A percentile compares a stretch with the other conserved stretches of the same genome.
Conservation (phyloP, 2,113 vertebrate genomes). For the Ophiodon elongatus region DNA sequence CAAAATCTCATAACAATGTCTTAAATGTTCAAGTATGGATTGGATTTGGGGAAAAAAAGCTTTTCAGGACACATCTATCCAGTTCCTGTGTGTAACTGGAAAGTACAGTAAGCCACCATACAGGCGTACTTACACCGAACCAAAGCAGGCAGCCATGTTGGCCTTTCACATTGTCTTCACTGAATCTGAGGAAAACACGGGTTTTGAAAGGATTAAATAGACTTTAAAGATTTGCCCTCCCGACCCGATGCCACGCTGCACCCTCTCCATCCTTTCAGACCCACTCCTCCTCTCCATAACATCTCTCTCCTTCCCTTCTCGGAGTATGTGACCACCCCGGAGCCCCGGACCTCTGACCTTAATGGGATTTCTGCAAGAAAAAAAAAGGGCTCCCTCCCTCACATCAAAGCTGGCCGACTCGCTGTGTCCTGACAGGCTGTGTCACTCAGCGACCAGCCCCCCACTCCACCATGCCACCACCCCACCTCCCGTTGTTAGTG, state of each 20-base stretch:
- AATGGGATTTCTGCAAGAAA: not conserved
- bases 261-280: not conserved
- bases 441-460: not conserved
- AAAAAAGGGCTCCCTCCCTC: not conserved
- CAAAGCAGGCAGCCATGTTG: not conserved
- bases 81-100: not conserved
- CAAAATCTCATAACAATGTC: not conserved
- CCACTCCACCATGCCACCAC: not conserved
- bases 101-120: not conserved
- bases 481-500: constrained; percentile 3
- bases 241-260: not conserved
- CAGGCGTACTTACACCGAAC: not conserved
- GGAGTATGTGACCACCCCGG: constrained; percentile 9
- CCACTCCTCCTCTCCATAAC: not conserved
- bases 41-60: not conserved
- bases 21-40: not conserved
- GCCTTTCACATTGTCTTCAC: constrained; percentile 2
- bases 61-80: not conserved
- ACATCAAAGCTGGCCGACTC: constrained; percentile 22
- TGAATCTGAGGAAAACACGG: not conserved
- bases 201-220: not conserved
- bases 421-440: not conserved
- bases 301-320: not conserved
- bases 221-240: not conserved
- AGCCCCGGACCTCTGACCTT: constrained; percentile 1